Conservation (phyloP, 2,797 vertebrate genomes). For the Anisognathus igniventris region DNA sequence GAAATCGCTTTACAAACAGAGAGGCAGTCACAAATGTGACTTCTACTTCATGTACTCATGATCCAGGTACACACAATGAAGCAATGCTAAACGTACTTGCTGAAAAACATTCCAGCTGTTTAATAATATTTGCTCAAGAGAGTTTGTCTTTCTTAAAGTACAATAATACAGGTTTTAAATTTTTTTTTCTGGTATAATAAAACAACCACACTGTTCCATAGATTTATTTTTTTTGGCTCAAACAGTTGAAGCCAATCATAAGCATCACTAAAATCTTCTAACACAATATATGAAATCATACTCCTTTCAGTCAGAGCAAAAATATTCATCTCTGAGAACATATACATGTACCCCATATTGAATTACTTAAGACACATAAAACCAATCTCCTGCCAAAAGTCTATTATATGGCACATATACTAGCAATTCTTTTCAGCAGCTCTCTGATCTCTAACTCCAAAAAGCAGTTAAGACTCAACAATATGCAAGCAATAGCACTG, state of each 20-base stretch:
- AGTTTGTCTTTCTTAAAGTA: neutral
- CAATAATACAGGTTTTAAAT: neutral
- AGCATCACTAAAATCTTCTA: neutral
- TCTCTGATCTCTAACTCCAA: neutral
- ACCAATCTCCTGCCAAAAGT: neutral
- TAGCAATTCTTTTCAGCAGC: neutral
- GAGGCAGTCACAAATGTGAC: neutral
- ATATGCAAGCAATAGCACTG: neutral
- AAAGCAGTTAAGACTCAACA: neutral
- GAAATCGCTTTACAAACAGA: neutral
- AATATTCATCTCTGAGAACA: neutral
- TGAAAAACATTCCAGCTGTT: neutral
- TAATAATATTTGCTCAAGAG: neutral
- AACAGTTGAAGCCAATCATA: neutral
- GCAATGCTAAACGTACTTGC: neutral
- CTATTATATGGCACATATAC: neutral
- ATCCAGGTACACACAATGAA: neutral
- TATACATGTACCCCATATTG: neutral
- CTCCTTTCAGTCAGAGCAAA: neutral
- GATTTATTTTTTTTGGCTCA: neutral
- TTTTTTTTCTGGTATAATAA: neutral
- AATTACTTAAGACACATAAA: constrained; percentile 11
- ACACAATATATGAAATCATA: neutral
- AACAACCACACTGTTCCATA: neutral
- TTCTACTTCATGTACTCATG: neutral